Percentiles rank a stretch among this genome's conserved stretches.
These are phyloP conservation scores for Congeria kusceri DNA, from an alignment of 2,888 invertebrate genomes.

Conservation along the genomic window DNA sequence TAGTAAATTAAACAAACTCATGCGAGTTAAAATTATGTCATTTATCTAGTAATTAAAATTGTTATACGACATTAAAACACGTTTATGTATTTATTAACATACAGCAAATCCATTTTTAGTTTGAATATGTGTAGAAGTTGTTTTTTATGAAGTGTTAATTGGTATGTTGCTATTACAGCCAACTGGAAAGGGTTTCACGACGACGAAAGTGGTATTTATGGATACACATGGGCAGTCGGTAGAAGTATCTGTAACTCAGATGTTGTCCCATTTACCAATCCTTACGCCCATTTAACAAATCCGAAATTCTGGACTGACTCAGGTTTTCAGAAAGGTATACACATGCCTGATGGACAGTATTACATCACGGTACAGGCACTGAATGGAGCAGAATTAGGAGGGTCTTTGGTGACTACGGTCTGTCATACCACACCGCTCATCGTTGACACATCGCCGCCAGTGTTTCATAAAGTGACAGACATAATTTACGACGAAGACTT, in stretches of 20 bases:
- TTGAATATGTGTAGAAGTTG: no score
- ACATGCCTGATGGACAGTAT: slow-evolving; percentile 72
- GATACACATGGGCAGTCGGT: slow-evolving; percentile 76
- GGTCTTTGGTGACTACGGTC: slow-evolving; percentile 74
- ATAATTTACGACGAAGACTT: slow-evolving; percentile 75
- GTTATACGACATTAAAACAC: no score
- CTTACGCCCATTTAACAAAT: slow-evolving; percentile 68
- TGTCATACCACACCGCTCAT: slow-evolving; percentile 72
- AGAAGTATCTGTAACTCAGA: slow-evolving; percentile 66
- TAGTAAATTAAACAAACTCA: no score
- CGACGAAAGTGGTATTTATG: slow-evolving; percentile 75
- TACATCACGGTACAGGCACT: slow-evolving; percentile 74
- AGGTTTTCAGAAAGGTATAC: slow-evolving; percentile 68
- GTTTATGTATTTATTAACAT: no score
- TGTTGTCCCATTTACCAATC: slow-evolving; percentile 66
- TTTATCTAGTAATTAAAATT: no score
- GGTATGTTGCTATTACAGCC: slow-evolving; percentile 56
- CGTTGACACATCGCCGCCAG: slow-evolving; percentile 73
- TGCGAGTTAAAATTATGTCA: no score
- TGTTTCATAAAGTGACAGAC: slow-evolving; percentile 65
- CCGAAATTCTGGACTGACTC: slow-evolving; percentile 74
- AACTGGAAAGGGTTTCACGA: slow-evolving; percentile 79
- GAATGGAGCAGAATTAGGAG: slow-evolving; percentile 70
- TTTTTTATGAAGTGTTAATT: no score
- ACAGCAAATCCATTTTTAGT: no score